Percentiles rank a stretch among this genome's conserved stretches.
Conservation (phyloP, 1,140 invertebrate genomes). For the Harlomillsia oculata region DNA sequence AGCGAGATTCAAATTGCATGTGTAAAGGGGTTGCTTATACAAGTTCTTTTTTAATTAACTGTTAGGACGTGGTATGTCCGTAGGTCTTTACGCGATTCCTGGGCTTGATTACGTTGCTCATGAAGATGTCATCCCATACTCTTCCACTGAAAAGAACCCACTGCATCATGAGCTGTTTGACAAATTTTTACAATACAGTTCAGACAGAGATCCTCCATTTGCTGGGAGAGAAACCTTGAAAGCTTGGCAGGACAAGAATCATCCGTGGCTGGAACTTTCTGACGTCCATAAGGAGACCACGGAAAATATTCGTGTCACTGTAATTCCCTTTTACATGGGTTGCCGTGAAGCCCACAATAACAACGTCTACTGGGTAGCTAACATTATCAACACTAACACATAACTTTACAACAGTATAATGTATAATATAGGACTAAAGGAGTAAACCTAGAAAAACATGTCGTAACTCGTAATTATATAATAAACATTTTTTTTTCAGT, state of each 20-base stretch:
- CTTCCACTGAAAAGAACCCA: conserved; percentile 67
- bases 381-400: no score
- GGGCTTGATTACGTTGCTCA: conserved; percentile 94
- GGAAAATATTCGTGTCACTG: conserved; percentile 86
- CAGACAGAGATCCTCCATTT: conserved; percentile 76
- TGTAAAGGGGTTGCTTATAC: neutral
- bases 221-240: conserved; percentile 76
- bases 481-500: conserved; percentile 62
- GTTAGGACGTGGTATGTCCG: no score
- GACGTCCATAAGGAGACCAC: conserved; percentile 98
- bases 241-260: conserved; percentile 95
- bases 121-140: conserved; percentile 84
- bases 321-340: conserved; percentile 96
- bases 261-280: conserved; percentile 89
- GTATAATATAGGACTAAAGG: no score
- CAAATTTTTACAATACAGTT: conserved; percentile 76
- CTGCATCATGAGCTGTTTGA: conserved; percentile 91
- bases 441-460: no score
- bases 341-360: conserved; percentile 77
- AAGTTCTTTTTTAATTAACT: conserved; percentile 33
- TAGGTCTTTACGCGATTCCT: conserved; percentile 76
- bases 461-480: no score
- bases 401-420: no score
- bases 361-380: conserved; percentile 79
- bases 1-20: no score